phyloP scores from a whole-genome alignment of 2,888 invertebrate genomes.

The Dexiosoma caninum region DNA sequence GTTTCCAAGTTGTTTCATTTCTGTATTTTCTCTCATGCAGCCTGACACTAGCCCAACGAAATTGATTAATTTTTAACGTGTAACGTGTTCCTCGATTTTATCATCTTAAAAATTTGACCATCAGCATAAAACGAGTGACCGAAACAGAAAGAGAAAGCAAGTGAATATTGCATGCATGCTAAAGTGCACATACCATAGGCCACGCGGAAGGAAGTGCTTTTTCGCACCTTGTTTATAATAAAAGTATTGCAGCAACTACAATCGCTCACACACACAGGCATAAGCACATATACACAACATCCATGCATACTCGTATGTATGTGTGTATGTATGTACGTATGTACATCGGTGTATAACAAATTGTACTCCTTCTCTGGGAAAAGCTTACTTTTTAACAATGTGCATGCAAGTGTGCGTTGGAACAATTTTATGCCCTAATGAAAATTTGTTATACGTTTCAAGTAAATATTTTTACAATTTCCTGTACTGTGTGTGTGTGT shows the following conservation, averaged over 20 bases:
- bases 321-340: too few species aligned
- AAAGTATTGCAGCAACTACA: constrained; percentile 40
- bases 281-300: background rate
- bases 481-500: constrained; percentile 3
- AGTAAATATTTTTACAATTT: constrained; percentile 62
- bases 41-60: too few species aligned
- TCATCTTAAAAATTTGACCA: constrained; percentile 49
- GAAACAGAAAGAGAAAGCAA: background rate
- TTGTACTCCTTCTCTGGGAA: constrained; percentile 40
- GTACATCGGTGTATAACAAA: constrained; percentile 23
- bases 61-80: constrained; percentile 17
- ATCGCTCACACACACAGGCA: constrained; percentile 4
- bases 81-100: background rate
- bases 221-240: constrained; percentile 64
- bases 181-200: constrained; percentile 39
- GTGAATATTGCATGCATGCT: constrained; percentile 27
- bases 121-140: constrained; percentile 10
- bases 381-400: background rate
- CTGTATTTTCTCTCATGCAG: too few species aligned
- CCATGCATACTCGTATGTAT: background rate
- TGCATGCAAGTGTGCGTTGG: background rate
- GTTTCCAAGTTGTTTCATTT: too few species aligned
- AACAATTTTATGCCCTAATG: constrained; percentile 60
- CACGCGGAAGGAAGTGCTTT: constrained; percentile 63
- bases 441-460: constrained; percentile 58